These are phyloP conservation scores for Metridium senile DNA, from an alignment of 92 coral and sea anemone species.

Conservation along the genomic window DNA sequence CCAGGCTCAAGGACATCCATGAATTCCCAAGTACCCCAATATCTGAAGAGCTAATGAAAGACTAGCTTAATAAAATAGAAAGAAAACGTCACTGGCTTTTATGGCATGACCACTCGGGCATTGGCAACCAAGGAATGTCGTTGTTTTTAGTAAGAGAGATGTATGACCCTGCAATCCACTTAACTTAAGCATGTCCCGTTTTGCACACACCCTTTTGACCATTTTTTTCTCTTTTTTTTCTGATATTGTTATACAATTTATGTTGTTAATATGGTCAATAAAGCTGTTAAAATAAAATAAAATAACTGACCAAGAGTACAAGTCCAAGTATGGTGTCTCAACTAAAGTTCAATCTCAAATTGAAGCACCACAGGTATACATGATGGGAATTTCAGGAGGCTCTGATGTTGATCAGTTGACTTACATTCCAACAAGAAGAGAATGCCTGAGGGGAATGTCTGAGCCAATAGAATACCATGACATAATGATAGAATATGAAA, in stretches of 20 bases:
- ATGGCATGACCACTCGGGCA: constrained; percentile 50
- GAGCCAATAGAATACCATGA: not conserved
- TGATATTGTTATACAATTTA: too few species aligned
- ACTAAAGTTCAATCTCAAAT: constrained; percentile 11
- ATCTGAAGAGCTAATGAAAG: constrained; percentile 14
- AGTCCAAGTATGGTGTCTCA: not conserved
- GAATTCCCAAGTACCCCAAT: too few species aligned
- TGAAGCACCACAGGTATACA: constrained; percentile 27
- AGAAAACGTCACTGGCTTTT: constrained; percentile 35
- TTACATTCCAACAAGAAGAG: constrained; percentile 19
- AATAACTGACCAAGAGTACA: constrained; percentile 17
- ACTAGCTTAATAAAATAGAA: constrained; percentile 13
- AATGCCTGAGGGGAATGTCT: constrained; percentile 7
- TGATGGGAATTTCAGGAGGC: constrained; percentile 29
- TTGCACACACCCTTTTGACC: too few species aligned
- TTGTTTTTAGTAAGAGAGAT: constrained; percentile 24
- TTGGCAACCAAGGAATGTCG: constrained; percentile 27
- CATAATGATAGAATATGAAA: not conserved
- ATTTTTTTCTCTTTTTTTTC: too few species aligned
- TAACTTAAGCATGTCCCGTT: too few species aligned
- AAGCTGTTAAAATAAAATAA: too few species aligned
- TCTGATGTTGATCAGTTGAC: constrained; percentile 21
- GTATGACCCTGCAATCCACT: constrained; percentile 38
- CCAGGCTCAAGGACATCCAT: constrained; percentile 24
- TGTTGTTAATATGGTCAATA: too few species aligned